phyloP scores from a whole-genome alignment of 2,797 vertebrate species.

The Oryzias dopingdopingensis region DNA sequence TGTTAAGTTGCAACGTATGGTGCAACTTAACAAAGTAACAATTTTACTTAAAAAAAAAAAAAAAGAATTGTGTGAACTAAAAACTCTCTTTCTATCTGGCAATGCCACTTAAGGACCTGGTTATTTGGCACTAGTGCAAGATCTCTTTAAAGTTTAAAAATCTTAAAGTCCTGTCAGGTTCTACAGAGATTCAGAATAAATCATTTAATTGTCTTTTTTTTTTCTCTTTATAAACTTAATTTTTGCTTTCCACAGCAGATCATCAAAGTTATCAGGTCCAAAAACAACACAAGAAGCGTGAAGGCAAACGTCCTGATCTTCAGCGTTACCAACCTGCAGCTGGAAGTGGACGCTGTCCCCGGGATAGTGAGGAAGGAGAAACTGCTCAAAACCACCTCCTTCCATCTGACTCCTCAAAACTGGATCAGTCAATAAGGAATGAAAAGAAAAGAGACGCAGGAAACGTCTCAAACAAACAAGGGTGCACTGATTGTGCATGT shows the following conservation, averaged over 20 bases:
- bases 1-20: too few species aligned
- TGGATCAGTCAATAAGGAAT: conserved; percentile 17
- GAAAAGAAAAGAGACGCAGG: conserved; percentile 32
- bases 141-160: too few species aligned
- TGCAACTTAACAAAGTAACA: too few species aligned
- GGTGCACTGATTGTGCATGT: conserved; percentile 22
- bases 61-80: too few species aligned
- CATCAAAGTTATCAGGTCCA: conserved; percentile 46
- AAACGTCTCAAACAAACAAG: conserved; percentile 28
- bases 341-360: conserved; percentile 46
- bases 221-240: background rate
- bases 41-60: too few species aligned
- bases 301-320: conserved; percentile 73
- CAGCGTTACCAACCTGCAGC: conserved; percentile 79
- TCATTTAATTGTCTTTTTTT: too few species aligned
- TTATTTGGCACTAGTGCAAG: too few species aligned
- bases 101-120: too few species aligned
- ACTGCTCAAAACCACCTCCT: conserved; percentile 22
- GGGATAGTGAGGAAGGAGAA: conserved; percentile 70
- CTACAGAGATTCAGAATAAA: too few species aligned
- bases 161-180: too few species aligned
- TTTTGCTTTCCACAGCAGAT: conserved; percentile 44
- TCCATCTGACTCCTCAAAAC: conserved; percentile 27
- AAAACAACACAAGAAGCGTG: conserved; percentile 73
- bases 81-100: too few species aligned